Evolutionary conservation across 2,888 invertebrate species (phyloP).

Genomic region (Alsophila aescularia): DNA sequence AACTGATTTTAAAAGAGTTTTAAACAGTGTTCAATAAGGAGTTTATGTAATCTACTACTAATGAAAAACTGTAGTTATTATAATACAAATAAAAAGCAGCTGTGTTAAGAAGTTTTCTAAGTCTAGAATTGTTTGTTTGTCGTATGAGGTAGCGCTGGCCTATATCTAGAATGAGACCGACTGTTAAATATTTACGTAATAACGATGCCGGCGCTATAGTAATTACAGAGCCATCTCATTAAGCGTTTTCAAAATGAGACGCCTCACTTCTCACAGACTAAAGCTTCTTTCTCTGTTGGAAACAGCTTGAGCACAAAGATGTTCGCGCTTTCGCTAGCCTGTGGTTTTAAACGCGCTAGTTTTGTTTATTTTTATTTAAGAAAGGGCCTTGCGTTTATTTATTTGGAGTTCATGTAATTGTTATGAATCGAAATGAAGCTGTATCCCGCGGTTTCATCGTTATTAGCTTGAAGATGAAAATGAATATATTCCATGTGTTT

Average conservation of each 20-base stretch:
- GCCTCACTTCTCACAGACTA: slow-evolving; percentile 28
- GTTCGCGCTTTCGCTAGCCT: slow-evolving; percentile 18
- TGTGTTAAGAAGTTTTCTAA: too few species aligned
- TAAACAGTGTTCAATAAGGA: too few species aligned
- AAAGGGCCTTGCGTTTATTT: slow-evolving; percentile 3
- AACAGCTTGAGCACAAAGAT: slow-evolving; percentile 23
- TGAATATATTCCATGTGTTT: too few species aligned
- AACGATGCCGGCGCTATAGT: slow-evolving; percentile 7
- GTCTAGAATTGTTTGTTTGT: too few species aligned
- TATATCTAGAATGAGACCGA: slow-evolving; percentile 11
- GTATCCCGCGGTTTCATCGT: too few species aligned
- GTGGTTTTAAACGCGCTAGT: slow-evolving; percentile 16
- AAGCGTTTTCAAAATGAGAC: slow-evolving; percentile 23
- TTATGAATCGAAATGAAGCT: too few species aligned
- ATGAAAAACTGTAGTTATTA: too few species aligned
- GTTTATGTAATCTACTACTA: too few species aligned
- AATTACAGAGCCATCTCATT: slow-evolving; percentile 27
- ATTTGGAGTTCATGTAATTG: neutral
- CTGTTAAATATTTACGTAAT: slow-evolving; percentile 22
- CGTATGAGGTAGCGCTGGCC: too few species aligned
- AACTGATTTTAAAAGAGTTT: too few species aligned
- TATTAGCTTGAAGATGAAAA: too few species aligned
- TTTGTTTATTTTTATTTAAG: slow-evolving; percentile 8
- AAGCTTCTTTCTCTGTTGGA: slow-evolving; percentile 25
- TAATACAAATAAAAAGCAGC: too few species aligned